These are phyloP conservation scores for Nesidiocoris tenuis DNA, from an alignment of 2,888 invertebrate genomes.

Conservation along the genomic window DNA sequence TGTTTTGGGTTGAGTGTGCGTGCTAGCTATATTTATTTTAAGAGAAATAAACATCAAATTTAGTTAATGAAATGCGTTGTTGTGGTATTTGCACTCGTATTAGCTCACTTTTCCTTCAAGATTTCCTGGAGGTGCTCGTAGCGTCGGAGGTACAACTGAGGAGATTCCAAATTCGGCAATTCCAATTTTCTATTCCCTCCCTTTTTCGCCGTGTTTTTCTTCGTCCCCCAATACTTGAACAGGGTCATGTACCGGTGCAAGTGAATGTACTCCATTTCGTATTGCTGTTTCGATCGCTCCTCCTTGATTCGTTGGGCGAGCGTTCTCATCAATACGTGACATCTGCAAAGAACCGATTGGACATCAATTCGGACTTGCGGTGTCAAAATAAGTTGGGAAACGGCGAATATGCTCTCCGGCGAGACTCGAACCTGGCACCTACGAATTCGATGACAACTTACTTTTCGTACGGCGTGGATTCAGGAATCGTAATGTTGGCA, in stretches of 20 bases:
- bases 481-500: slow-evolving; percentile 25
- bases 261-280: slow-evolving; percentile 40
- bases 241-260: slow-evolving; percentile 37
- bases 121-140: slow-evolving; percentile 8
- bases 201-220: not conserved
- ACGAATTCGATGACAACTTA: slow-evolving; percentile 6
- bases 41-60: no score
- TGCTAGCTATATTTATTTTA: no score
- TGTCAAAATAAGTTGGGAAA: no score
- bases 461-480: slow-evolving; percentile 5
- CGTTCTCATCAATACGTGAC: slow-evolving; percentile 19
- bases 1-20: no score
- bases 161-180: not conserved
- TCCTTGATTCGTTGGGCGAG: not conserved
- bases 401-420: not conserved
- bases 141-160: slow-evolving; percentile 6
- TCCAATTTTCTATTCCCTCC: no score
- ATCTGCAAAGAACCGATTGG: slow-evolving; percentile 21
- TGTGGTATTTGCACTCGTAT: no score
- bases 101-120: slow-evolving; percentile 31
- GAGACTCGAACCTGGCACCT: not conserved
- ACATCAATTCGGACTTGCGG: not conserved
- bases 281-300: slow-evolving; percentile 15
- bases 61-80: no score
- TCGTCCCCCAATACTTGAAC: not conserved